These are phyloP conservation scores for Drosophila nannoptera DNA, from an alignment of 1,140 invertebrate genomes.

Conservation along the genomic window DNA sequence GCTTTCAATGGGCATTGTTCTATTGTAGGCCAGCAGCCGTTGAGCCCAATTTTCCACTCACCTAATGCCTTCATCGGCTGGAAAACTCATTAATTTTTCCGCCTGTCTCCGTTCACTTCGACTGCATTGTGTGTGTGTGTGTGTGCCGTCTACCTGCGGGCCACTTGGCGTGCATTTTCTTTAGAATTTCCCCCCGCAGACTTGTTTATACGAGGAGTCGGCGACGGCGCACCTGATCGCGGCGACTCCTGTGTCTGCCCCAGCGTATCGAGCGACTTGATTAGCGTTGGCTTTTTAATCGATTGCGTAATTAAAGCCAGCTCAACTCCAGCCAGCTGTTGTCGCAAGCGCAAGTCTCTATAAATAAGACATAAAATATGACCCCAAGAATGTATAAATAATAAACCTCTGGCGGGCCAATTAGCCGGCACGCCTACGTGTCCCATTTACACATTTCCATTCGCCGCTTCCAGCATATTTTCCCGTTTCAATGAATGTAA, in stretches of 20 bases:
- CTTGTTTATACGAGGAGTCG: slow-evolving; percentile 18
- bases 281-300: slow-evolving; percentile 39
- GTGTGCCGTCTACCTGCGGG: slow-evolving; percentile 13
- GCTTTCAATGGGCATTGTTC: slow-evolving; percentile 1
- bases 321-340: slow-evolving; percentile 28
- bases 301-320: slow-evolving; percentile 40
- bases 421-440: slow-evolving; percentile 36
- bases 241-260: slow-evolving; percentile 3
- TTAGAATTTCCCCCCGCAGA: slow-evolving; percentile 4
- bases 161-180: slow-evolving; percentile 8
- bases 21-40: background rate
- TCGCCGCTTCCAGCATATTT: slow-evolving; percentile 57
- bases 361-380: slow-evolving; percentile 47
- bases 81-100: slow-evolving; percentile 59
- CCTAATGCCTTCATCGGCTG: slow-evolving; percentile 70
- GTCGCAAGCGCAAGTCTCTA: slow-evolving; percentile 17
- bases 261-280: slow-evolving; percentile 22
- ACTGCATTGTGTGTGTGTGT: no score
- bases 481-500: slow-evolving; percentile 69
- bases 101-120: slow-evolving; percentile 29
- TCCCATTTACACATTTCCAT: background rate
- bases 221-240: slow-evolving; percentile 19
- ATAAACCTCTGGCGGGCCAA: slow-evolving; percentile 65
- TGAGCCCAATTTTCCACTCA: slow-evolving; percentile 11
- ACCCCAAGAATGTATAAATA: slow-evolving; percentile 49